phyloP scores from a whole-genome alignment of 2,113 vertebrate species.

The Egretta garzetta region DNA sequence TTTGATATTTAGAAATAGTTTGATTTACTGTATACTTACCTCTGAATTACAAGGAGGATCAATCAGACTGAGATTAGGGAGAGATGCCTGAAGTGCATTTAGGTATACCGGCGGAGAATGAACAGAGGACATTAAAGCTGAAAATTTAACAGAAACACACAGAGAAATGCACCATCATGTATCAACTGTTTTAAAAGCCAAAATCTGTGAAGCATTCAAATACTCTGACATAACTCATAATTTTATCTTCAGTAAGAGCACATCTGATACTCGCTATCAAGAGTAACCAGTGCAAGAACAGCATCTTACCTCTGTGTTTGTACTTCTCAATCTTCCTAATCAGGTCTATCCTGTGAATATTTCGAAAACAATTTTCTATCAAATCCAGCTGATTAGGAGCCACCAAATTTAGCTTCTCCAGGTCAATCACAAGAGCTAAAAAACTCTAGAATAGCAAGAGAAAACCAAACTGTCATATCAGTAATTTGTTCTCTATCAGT shows the following conservation, averaged over 20 bases:
- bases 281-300: not conserved
- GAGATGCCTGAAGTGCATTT: constrained; percentile 60
- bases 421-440: constrained; percentile 84
- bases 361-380: constrained; percentile 81
- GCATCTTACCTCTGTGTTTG: constrained; percentile 78
- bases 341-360: constrained; percentile 85
- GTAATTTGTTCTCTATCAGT: not conserved
- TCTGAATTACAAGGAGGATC: constrained; percentile 45
- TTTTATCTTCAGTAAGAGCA: not conserved
- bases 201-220: not conserved
- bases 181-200: not conserved
- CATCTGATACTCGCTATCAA: not conserved
- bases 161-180: not conserved
- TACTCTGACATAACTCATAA: not conserved
- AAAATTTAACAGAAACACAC: constrained; percentile 58
- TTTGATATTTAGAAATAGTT: not conserved
- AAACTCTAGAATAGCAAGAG: constrained; percentile 81
- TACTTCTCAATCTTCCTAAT: constrained; percentile 83
- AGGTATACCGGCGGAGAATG: constrained; percentile 37
- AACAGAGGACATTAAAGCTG: constrained; percentile 3
- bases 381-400: constrained; percentile 81
- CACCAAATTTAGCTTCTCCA: constrained; percentile 87
- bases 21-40: constrained; percentile 69
- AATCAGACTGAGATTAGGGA: constrained; percentile 61
- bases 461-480: not conserved